Base-by-base conservation (phyloP, 1,140 invertebrate genomes). In the Microplitis mediator region DNA sequence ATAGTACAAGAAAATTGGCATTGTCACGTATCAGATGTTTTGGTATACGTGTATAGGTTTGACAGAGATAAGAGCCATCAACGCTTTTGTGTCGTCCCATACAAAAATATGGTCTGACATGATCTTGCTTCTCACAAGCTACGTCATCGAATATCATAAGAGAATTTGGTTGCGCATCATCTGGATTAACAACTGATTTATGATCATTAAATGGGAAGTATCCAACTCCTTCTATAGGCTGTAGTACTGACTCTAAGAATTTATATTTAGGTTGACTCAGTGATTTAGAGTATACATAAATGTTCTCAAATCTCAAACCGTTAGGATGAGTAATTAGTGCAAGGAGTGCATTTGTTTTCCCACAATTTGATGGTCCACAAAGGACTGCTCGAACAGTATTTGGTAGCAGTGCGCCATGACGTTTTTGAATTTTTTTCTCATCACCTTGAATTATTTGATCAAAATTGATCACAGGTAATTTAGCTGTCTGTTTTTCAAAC, bases 241-340 rank as follows among this genome's bases (percentile, higher is more conserved):
- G 6, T 6, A 39, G 11, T 39, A 5, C 11, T 8, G 39, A 4
- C 11, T 39, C 5, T 11, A 62, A 50, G 16, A 39, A 39, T 11
- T 39, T 39, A 39, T 5, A 39, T 11, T 39, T 39, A 8, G 39
- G 39, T 5, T 39, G 39, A 5, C 6, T 39, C 4, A 39, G 11
- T 2, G 39, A 39, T 39, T 71, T 71, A 3, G 60, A 71, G n/a
- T 64, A 64, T 1, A 54, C 60, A 50, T 63, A 63, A 11, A 71
- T 32, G 34, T 71, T 71, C 52, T 71, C 60, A 34, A 54, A 71
- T 71, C 50, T 63, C 16, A 63, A 63, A 9, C 60, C 69, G 54
- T 71, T 71, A 13, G 50, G 45, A 54, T 71, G 69, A 4, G 61
- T 54, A 9, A 71, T 52, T 39, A 39, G 3, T 8, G 39, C 39